phyloP scores from a whole-genome alignment of 1,140 invertebrate species.

The Elysia chlorotica region DNA sequence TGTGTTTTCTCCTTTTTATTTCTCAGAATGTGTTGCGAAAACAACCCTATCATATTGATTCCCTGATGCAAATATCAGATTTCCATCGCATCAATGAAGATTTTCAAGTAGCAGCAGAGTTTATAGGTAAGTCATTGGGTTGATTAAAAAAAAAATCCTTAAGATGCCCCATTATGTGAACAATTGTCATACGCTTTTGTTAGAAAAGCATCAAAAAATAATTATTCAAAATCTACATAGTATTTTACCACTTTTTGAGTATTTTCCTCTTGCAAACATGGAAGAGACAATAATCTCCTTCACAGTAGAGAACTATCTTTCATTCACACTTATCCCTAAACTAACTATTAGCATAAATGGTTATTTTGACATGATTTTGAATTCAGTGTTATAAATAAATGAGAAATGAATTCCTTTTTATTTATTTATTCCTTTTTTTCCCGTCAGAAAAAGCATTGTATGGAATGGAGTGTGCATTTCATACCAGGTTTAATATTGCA shows the following conservation, averaged over 20 bases:
- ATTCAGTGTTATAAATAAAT: too few relatives aligned
- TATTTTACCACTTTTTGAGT: too few relatives aligned
- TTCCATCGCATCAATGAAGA: slow-evolving; percentile 81
- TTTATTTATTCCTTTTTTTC: slow-evolving; percentile 7
- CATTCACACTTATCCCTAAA: not conserved
- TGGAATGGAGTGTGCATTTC: slow-evolving; percentile 78
- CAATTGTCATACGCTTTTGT: not conserved
- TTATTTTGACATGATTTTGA: not conserved
- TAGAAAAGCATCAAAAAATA: not conserved
- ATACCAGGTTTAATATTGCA: slow-evolving; percentile 79
- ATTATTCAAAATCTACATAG: too few relatives aligned
- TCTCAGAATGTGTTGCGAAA: slow-evolving; percentile 74
- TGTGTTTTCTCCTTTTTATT: slow-evolving; percentile 16
- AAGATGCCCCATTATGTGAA: too few relatives aligned
- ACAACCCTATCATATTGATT: slow-evolving; percentile 82
- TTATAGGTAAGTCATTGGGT: slow-evolving; percentile 65
- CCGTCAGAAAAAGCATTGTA: slow-evolving; percentile 74
- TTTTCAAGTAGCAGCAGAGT: slow-evolving; percentile 76
- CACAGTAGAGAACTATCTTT: not conserved
- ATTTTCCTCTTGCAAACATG: too few relatives aligned
- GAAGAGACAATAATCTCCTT: too few relatives aligned
- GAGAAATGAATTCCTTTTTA: slow-evolving; percentile 5
- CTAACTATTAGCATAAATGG: not conserved
- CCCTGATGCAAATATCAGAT: slow-evolving; percentile 84
- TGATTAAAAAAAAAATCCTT: too few relatives aligned